Evolutionary conservation across 2,888 invertebrate species (phyloP).

Genomic region (Campoletis raptor): DNA sequence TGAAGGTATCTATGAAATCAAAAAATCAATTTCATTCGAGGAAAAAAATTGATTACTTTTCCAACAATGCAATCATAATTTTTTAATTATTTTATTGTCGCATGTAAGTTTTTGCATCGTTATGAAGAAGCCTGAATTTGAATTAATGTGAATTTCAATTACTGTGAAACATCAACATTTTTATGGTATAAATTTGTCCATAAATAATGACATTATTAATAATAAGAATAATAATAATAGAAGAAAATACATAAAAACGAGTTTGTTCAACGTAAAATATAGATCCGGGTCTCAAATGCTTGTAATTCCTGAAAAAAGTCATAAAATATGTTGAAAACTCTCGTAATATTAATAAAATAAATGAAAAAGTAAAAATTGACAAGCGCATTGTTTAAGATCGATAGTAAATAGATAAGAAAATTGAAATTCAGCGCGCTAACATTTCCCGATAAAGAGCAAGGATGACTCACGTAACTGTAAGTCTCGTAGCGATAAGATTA

Average conservation of each 20-base stretch:
- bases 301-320: neutral
- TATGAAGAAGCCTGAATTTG: no score
- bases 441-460: conserved; percentile 26
- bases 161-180: no score
- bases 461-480: conserved; percentile 38
- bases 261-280: neutral
- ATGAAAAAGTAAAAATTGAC: conserved; percentile 4
- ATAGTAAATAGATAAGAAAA: conserved; percentile 1
- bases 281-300: neutral
- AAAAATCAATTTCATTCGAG: neutral
- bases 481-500: conserved; percentile 61
- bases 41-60: neutral
- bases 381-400: neutral
- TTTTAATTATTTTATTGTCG: no score
- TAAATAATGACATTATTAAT: no score
- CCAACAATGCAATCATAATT: no score
- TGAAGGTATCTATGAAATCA: no score
- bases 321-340: no score
- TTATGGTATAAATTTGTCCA: no score
- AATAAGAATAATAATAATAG: no score
- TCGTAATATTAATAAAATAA: neutral
- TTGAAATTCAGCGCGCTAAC: neutral
- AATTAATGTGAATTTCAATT: no score
- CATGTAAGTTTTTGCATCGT: no score
- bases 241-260: neutral